Evolutionary conservation across 2,113 vertebrate genomes (phyloP).

Genomic region (Pollimyrus isidori): DNA sequence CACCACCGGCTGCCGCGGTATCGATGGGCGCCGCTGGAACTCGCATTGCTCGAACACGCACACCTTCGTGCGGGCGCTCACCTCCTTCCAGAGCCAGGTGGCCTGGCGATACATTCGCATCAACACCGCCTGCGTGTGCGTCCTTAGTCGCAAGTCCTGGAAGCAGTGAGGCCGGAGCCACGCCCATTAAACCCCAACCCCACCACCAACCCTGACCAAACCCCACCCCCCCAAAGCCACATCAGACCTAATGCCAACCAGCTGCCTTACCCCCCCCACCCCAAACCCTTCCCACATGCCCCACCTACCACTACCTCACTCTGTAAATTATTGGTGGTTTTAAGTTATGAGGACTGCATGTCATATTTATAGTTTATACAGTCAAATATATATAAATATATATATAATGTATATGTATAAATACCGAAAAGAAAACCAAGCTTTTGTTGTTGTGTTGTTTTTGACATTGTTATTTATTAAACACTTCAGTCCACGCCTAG

Average conservation of each 20-base stretch:
- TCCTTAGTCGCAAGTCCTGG: conserved; percentile 85
- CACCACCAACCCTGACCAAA: conserved; percentile 7
- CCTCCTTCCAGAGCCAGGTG: conserved; percentile 75
- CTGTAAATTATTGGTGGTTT: conserved; percentile 85
- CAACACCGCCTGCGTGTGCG: conserved; percentile 89
- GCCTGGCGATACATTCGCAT: conserved; percentile 93
- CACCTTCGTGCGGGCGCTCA: conserved; percentile 89
- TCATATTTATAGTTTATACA: conserved; percentile 99
- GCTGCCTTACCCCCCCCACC: conserved; percentile 43
- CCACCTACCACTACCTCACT: conserved; percentile 88
- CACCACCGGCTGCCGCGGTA: conserved; percentile 80
- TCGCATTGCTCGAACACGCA: conserved; percentile 96
- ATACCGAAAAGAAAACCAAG: conserved; percentile 58
- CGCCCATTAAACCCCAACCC: conserved; percentile 31
- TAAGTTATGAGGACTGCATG: conserved; percentile 99
- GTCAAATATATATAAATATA: conserved; percentile 66
- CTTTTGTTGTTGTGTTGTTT: conserved; percentile 61
- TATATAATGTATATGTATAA: conserved; percentile 52
- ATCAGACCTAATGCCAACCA: conserved; percentile 61
- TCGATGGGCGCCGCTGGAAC: conserved; percentile 94
- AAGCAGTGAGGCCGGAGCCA: conserved; percentile 57
- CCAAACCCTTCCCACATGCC: conserved; percentile 25
- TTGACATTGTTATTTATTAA: conserved; percentile 75
- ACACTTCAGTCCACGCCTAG: conserved; percentile 59
- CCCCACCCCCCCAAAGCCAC: conserved; percentile 37